phyloP scores from a whole-genome alignment of 2,113 vertebrate species.

The Neolamprologus cancellatus region DNA sequence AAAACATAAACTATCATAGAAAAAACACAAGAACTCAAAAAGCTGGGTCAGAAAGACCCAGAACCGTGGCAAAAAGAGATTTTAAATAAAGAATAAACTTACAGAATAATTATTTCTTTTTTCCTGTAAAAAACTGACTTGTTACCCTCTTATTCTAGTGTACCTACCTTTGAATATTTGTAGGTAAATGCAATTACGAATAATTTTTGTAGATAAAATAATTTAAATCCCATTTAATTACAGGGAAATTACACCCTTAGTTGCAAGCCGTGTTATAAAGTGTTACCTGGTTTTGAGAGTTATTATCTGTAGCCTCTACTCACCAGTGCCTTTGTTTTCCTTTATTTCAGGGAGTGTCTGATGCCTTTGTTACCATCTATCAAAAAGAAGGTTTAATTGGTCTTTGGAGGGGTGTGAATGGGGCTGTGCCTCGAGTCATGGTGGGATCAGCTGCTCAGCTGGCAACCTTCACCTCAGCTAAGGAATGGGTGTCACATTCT shows the following conservation, averaged over 20 bases:
- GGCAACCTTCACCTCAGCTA: constrained; percentile 85
- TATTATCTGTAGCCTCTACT: background rate
- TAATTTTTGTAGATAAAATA: background rate
- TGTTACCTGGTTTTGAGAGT: background rate
- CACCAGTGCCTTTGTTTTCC: background rate
- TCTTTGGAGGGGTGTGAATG: constrained; percentile 87
- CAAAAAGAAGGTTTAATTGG: constrained; percentile 80
- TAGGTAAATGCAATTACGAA: background rate
- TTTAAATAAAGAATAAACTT: background rate
- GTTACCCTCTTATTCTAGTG: background rate
- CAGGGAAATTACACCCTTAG: background rate
- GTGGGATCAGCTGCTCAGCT: constrained; percentile 90
- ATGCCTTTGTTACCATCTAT: constrained; percentile 84
- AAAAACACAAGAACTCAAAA: background rate
- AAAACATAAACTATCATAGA: background rate
- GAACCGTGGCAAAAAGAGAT: background rate
- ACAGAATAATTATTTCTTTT: background rate
- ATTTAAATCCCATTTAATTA: background rate
- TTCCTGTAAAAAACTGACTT: background rate
- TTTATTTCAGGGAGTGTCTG: constrained; percentile 71
- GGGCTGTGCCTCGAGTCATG: constrained; percentile 85
- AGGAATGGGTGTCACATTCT: constrained; percentile 76
- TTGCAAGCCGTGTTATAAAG: background rate
- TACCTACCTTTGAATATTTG: background rate
- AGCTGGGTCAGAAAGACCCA: background rate